phyloP scores from a whole-genome alignment of 2,888 invertebrate genomes.

The Caenorhabditis sp. region DNA sequence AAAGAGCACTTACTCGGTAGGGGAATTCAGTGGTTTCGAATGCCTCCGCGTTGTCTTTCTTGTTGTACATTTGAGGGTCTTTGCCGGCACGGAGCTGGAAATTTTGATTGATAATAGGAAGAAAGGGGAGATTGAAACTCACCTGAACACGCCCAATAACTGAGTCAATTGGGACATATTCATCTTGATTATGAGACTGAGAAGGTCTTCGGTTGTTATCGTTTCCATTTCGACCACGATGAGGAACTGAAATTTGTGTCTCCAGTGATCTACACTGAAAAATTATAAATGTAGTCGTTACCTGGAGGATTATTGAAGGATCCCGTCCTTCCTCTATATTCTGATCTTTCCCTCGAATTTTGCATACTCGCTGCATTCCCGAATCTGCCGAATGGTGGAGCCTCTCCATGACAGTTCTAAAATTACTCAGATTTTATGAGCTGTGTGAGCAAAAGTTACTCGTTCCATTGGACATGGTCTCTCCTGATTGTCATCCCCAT shows the following conservation, averaged over 20 bases:
- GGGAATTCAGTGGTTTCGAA: constrained; percentile 71
- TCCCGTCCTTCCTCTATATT: constrained; percentile 41
- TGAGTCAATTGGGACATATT: constrained; percentile 65
- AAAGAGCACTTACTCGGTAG: constrained; percentile 59
- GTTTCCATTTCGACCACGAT: constrained; percentile 8
- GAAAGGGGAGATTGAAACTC: no score
- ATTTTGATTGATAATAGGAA: background rate
- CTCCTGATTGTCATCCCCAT: constrained; percentile 66
- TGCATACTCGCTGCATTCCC: constrained; percentile 38
- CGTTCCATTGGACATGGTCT: constrained; percentile 63
- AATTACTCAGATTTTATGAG: background rate
- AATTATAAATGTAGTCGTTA: no score
- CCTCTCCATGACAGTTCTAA: constrained; percentile 42
- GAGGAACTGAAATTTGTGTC: constrained; percentile 22
- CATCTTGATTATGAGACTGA: constrained; percentile 35
- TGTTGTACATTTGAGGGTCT: constrained; percentile 48
- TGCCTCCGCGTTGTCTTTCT: constrained; percentile 67
- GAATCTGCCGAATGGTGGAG: constrained; percentile 19
- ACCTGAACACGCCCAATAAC: constrained; percentile 66
- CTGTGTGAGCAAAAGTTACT: background rate
- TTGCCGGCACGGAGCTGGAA: constrained; percentile 36
- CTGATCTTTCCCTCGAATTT: constrained; percentile 17
- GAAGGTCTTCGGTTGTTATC: constrained; percentile 12
- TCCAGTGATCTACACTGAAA: no score
- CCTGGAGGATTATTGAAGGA: constrained; percentile 4